phyloP scores from a whole-genome alignment of 2,113 vertebrate genomes.

The cat (Felis catus) region F.catus_Fca126_mat1.0 CM031420.1:10778501-10779000 shows the following conservation, averaged over 20 bases:
- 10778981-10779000: too few species aligned
- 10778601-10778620: background rate
- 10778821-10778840: background rate
- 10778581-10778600: background rate
- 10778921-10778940: too few species aligned
- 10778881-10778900: too few species aligned
- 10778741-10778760: fast-evolving
- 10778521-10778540: background rate
- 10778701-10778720: background rate
- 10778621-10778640: background rate
- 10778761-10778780: background rate
- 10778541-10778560: fast-evolving
- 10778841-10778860: background rate
- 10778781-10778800: background rate
- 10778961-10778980: too few species aligned
- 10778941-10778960: too few species aligned
- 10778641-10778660: background rate
- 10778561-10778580: background rate
- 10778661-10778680: background rate
- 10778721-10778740: background rate
- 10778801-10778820: background rate
- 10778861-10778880: too few species aligned
- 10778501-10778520: background rate
- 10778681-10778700: too few species aligned
- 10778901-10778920: too few species aligned